Base-by-base conservation (phyloP, 1,140 invertebrate species). In the Ceratina australensis region DNA sequence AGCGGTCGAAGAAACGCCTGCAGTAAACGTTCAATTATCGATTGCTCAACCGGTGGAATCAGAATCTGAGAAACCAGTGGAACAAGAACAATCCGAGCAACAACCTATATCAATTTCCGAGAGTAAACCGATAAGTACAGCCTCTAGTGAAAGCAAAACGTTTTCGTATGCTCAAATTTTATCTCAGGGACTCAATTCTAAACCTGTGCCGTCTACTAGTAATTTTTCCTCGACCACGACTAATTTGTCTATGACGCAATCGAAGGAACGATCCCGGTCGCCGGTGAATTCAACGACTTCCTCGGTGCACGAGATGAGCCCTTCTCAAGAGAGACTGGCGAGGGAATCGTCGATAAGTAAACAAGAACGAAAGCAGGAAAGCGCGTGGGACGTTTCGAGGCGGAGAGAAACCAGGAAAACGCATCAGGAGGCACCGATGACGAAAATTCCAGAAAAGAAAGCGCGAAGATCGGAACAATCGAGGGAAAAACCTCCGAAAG, bases 151-250 rank as follows among this genome's bases (percentile, higher is more conserved):
- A 28, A 77, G 24, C 13, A 89, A 88, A 63, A 92, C 93, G 59
- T 93, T 95, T 77, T 96, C 95, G 1, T 96, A 96, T 89, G 95
- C 95, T 20, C 95, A 95, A 90, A 95, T 96, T 85, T 92, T 96
- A 79, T 94, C 95, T 3, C 94, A 95, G 78, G 95, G 95, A 4
- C 92, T 96, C 54, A 91, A 81, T 88, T 86, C 89, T 18, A 68
- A 68, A 20, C 82, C 72, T 8, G 47, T 81, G 15, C 50, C 77
- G 8, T 5, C 33, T 2, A 3, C 20, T 0, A 28, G 7, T 33
- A 15, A 16, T 0, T 10, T 20, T 13, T 20, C 20, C 0, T 5
- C 66, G 4, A 20, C 26, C 0, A n/a, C 47, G 47, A 50, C 42
- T 12, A 18, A n/a, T 1, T 33, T 28, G 4, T 5, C 5, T 4